A percentile compares a stretch with the other conserved stretches of the same genome.
phyloP scores from a whole-genome alignment of 2,113 vertebrate genomes.

The Typhlomys cinereus region DNA sequence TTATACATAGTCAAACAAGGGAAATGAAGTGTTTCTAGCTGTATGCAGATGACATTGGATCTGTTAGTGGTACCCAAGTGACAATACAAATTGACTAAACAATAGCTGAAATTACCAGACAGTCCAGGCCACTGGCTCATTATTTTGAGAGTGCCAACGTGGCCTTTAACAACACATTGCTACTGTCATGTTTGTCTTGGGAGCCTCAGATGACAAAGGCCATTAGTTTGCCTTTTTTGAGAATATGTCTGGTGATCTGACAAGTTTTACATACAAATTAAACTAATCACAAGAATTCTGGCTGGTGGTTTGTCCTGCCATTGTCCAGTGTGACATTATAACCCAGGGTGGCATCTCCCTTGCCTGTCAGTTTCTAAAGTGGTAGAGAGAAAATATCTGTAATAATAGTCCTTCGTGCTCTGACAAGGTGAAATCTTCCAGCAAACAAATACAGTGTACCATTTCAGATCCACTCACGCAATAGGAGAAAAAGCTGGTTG shows the following conservation, averaged over 20 bases:
- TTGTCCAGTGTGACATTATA: conserved; percentile 38
- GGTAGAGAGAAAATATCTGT: background rate
- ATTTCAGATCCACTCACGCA: background rate
- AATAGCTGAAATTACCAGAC: conserved; percentile 37
- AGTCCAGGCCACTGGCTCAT: conserved; percentile 4
- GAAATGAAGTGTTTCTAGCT: background rate
- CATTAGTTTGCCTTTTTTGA: conserved; percentile 63
- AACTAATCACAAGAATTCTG: conserved; percentile 64
- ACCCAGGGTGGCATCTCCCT: background rate
- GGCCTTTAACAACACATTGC: conserved; percentile 55
- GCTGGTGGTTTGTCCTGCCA: background rate
- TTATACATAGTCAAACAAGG: background rate
- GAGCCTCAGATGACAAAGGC: conserved; percentile 38
- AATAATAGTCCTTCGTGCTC: conserved; percentile 28
- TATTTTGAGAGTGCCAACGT: conserved; percentile 54
- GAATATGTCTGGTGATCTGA: conserved; percentile 62
- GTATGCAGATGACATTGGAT: background rate
- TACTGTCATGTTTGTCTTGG: conserved; percentile 56
- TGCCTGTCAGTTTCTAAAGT: background rate
- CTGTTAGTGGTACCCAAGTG: conserved; percentile 1
- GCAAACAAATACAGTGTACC: background rate
- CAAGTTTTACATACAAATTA: conserved; percentile 68
- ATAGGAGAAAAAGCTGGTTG: background rate
- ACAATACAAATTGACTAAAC: conserved; percentile 38
- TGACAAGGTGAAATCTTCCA: conserved; percentile 40